Base-by-base conservation (phyloP, 2,113 vertebrate genomes). In the Ptychochromis oligacanthus region DNA sequence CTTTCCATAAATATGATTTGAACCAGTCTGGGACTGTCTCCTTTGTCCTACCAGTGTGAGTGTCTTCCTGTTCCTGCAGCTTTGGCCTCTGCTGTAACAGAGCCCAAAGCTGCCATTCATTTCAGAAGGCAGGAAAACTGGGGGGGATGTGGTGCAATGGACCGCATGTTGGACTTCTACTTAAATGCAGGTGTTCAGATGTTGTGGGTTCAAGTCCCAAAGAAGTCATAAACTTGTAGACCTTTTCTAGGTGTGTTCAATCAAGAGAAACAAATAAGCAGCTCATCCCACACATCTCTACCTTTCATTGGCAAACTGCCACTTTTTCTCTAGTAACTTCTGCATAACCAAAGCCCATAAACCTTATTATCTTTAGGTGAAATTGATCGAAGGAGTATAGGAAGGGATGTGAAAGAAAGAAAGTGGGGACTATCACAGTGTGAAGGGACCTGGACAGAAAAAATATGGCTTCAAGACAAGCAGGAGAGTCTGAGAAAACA, bases 121-220 rank as follows among this genome's bases (percentile, higher is more conserved):
- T 40, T 40, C 38, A 40, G 3, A 40, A 10, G 38, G 10, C 10
- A 1, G 3, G 3, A 12, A 4, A 4, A 4, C 4, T 6, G 2
- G 14, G 17, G 64, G 22, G 0, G 4, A 18, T 4, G 60, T 0
- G 34, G 20, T 22, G 34, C 34, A 38, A 20, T 10, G 3, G 60
- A 7, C 34, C 14, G 62, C 62, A 43, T 5, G 18, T 20, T 0
- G 4, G 38, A 2, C 62, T 64, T 24, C n/a, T 0, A 4, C 6
- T 1, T 24, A 0, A 9, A 65, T 0, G n/a, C 8, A 20, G 4
- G 2, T 49, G 2, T 49, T 26, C 40, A 70, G 0, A 12, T 40
- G 40, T 28, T 28, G 22, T 9, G 4, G 40, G 64, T 43, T 65
- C 3, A 9, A 65, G n/a, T 43, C 36, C 7, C 12, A 5, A 7